phyloP scores from a whole-genome alignment of 2,797 vertebrate species.

The Anniella stebbinsi region DNA sequence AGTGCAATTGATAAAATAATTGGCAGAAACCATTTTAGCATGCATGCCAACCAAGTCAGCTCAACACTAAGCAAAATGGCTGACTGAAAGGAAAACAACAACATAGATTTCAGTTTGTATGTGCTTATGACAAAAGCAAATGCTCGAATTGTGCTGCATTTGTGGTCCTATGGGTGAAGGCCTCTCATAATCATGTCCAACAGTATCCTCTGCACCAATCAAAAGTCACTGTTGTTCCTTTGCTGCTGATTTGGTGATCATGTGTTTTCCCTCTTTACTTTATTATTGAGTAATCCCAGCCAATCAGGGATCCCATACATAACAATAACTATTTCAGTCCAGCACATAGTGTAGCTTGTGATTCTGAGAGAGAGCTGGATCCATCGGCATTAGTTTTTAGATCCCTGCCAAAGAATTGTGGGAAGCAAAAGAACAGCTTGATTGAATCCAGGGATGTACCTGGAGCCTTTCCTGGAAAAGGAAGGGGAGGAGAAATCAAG shows the following conservation, averaged over 20 bases:
- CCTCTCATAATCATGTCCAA: too few relatives aligned
- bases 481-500: constrained; percentile 48
- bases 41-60: background rate
- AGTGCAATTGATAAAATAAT: background rate
- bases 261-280: background rate
- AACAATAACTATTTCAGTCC: too few relatives aligned
- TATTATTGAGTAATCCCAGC: background rate
- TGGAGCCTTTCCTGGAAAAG: background rate
- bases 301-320: background rate
- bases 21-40: background rate
- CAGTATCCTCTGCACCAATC: too few relatives aligned
- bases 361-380: too few relatives aligned
- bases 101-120: background rate
- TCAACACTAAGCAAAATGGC: background rate
- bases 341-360: too few relatives aligned
- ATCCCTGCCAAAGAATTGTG: background rate
- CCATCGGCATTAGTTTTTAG: background rate
- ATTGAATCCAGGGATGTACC: background rate
- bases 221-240: background rate
- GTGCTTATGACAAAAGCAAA: background rate
- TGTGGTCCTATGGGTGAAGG: background rate
- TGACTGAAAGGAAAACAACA: too few relatives aligned
- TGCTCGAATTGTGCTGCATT: background rate
- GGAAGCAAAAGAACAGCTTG: background rate
- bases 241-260: background rate